Evolutionary conservation across 2,797 vertebrate species (phyloP).

Genomic region (Cirrhinus mrigala): DNA sequence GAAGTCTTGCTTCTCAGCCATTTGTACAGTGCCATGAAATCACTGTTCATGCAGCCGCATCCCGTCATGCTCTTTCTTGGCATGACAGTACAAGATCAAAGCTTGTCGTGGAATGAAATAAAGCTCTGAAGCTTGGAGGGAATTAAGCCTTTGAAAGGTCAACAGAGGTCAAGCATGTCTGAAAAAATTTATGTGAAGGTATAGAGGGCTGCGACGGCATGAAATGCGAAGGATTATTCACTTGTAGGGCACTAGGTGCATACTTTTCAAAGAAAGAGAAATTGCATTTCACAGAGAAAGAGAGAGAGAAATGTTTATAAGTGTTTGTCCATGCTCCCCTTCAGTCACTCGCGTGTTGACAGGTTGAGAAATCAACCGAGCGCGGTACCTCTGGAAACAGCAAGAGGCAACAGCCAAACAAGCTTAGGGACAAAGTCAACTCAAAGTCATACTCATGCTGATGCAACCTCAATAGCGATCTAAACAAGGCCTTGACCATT

Average conservation of each 20-base stretch:
- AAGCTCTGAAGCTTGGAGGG: constrained; percentile 53
- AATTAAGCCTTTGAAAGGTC: constrained; percentile 22
- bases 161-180: constrained; percentile 58
- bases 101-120: constrained; percentile 58
- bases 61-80: constrained; percentile 73
- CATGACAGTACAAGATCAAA: constrained; percentile 60
- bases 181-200: constrained; percentile 39
- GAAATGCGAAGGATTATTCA: constrained; percentile 26
- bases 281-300: constrained; percentile 11
- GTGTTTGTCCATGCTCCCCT: constrained; percentile 52
- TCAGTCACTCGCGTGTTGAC: constrained; percentile 35
- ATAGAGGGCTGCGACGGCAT: constrained; percentile 54
- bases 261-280: constrained; percentile 31
- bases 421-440: constrained; percentile 30
- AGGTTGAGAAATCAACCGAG: constrained; percentile 49
- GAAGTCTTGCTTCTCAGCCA: constrained; percentile 53
- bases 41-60: constrained; percentile 67
- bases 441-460: constrained; percentile 47
- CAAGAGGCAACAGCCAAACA: constrained; percentile 42
- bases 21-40: constrained; percentile 54
- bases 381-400: constrained; percentile 39
- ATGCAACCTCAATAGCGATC: constrained; percentile 59
- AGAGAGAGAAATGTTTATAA: constrained; percentile 32
- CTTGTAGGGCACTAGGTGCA: background rate
- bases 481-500: constrained; percentile 49